Evolutionary conservation across 2,888 invertebrate genomes (phyloP).

Genomic region (Oscheius sp.): DNA sequence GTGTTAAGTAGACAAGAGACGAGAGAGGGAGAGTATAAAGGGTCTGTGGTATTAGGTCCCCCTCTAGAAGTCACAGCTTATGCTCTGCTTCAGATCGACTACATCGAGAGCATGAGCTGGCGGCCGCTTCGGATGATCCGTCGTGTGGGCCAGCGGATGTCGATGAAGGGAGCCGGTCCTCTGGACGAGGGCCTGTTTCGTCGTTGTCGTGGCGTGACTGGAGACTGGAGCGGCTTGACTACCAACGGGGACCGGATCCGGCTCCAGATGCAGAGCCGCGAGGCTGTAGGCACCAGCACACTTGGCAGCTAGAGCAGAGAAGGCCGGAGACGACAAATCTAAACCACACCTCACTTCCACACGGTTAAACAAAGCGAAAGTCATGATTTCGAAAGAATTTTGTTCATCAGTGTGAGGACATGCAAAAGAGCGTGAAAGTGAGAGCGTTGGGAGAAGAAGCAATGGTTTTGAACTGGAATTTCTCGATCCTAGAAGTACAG

Average conservation of each 20-base stretch:
- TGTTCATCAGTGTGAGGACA: slow-evolving; percentile 1
- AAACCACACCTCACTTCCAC: slow-evolving; percentile 38
- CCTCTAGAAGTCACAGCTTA: slow-evolving; percentile 60
- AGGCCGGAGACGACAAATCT: slow-evolving; percentile 44
- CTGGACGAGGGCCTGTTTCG: slow-evolving; percentile 27
- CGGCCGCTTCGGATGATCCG: slow-evolving; percentile 56
- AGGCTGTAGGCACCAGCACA: slow-evolving; percentile 61
- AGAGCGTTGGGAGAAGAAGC: neutral
- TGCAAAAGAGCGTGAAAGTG: neutral
- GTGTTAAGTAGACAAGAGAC: neutral
- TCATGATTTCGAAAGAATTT: no score
- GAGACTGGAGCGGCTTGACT: neutral
- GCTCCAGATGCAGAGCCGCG: slow-evolving; percentile 58
- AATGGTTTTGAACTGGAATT: neutral
- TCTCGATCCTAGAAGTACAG: neutral
- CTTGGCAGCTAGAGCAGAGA: slow-evolving; percentile 57
- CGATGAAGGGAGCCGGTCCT: slow-evolving; percentile 52
- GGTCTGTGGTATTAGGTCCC: neutral
- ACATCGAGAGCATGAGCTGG: slow-evolving; percentile 44
- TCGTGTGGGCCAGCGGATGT: slow-evolving; percentile 58
- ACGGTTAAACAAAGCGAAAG: slow-evolving; percentile 34
- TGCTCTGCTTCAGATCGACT: slow-evolving; percentile 53
- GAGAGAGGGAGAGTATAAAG: slow-evolving; percentile 2
- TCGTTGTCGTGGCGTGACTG: neutral
- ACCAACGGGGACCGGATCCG: slow-evolving; percentile 37